Evolutionary conservation across 2,888 invertebrate species (phyloP).

Genomic region (Saturnia pavonia): DNA sequence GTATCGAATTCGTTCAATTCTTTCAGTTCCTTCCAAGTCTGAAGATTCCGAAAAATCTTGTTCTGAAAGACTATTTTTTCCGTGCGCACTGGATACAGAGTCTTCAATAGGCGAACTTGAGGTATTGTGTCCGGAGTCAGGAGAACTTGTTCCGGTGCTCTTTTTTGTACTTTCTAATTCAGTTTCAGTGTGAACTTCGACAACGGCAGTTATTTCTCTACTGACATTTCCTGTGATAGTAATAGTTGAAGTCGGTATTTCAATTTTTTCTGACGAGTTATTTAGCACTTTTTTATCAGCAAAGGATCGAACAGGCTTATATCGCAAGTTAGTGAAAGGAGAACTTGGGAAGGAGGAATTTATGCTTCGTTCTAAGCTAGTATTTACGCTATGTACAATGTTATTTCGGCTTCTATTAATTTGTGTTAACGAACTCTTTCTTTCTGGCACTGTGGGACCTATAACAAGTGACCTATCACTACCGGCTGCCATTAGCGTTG

Average conservation of each 20-base stretch:
- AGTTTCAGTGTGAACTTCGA: constrained; percentile 77
- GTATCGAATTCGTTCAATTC: constrained; percentile 91
- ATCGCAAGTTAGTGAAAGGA: constrained; percentile 67
- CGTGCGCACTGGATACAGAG: constrained; percentile 87
- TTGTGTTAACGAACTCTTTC: constrained; percentile 88
- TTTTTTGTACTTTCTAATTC: constrained; percentile 75
- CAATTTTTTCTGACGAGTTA: constrained; percentile 64
- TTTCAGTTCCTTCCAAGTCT: constrained; percentile 92
- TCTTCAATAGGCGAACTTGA: constrained; percentile 90
- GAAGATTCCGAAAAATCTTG: constrained; percentile 94
- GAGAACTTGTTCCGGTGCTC: constrained; percentile 86
- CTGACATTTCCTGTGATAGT: constrained; percentile 71
- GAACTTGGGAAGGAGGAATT: constrained; percentile 68
- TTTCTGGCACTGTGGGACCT: constrained; percentile 90
- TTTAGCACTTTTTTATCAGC: constrained; percentile 63
- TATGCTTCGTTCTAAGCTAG: constrained; percentile 80
- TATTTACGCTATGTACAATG: constrained; percentile 76
- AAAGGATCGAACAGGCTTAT: constrained; percentile 60
- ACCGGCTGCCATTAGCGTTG: constrained; percentile 87
- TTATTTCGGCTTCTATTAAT: constrained; percentile 78
- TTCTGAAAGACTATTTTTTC: constrained; percentile 87
- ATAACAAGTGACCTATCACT: constrained; percentile 83
- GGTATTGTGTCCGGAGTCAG: constrained; percentile 91
- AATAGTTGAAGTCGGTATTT: constrained; percentile 57
- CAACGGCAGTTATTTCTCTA: constrained; percentile 82